Base-by-base conservation (phyloP, 2,888 invertebrate species). In the Pammene fasciana region DNA sequence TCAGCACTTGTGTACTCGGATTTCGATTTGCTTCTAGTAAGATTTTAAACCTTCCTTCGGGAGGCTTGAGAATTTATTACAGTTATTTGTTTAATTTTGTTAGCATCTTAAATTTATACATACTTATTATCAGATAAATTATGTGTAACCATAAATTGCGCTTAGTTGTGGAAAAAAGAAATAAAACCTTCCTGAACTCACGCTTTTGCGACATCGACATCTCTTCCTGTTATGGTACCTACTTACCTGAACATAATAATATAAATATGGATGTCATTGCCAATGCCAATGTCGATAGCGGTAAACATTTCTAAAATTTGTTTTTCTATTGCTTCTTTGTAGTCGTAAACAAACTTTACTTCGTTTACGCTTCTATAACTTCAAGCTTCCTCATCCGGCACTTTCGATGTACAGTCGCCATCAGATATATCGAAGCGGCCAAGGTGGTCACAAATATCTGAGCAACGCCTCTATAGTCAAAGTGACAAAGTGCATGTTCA, bases 1-100 rank as follows among this genome's bases (percentile, higher is more conserved):
- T 74, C 72, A 76, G 78, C 74, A 77, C 76, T 79, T 76, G 72
- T 76, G 70, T 72, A 74, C 73, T 74, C 72, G 66, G 72, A 76
- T 77, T 78, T 79, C 55, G 38, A 65, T 55, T 48, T 59, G 46
- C 41, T 60, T 60, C 68, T 65, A 65, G 64, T 52, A 46, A 52
- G 36, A 65, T 68, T 52, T 14, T 57, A 57, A 59, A n/a, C 36
- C 10, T 34, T 52, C 36, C 16, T 50, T 13, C 13, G 18, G 26
- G 6, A 50, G 50, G 11, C 9, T 48, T 10, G 0, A 8, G 10
- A 16, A 48, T 3, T 50, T 50, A 1, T 50, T 18, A 11, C 18
- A 18, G 43, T 43, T 11, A 11, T 9, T 43, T 43, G 10, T 6
- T 11, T 11, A 10, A 50, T 50, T 9, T 43, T 26, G 26, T 4